phyloP scores from a whole-genome alignment of 2,888 invertebrate species.

The Meliscaeva auricollis region DNA sequence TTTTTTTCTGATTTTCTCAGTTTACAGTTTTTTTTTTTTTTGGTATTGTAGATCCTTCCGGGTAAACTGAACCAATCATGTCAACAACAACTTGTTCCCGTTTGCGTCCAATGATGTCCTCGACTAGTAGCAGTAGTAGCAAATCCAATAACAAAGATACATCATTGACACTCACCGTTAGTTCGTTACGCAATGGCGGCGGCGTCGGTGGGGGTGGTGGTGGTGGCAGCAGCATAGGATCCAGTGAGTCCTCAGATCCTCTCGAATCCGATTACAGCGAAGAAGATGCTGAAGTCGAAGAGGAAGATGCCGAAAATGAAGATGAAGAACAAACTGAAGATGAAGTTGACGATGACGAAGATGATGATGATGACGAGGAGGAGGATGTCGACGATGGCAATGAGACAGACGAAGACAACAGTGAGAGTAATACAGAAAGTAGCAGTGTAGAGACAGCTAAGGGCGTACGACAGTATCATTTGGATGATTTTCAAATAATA shows the following conservation, averaged over 20 bases:
- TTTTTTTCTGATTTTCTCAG: background rate
- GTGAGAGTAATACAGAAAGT: conserved; percentile 82
- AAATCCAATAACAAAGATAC: conserved; percentile 78
- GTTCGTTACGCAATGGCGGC: conserved; percentile 62
- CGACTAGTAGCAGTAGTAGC: conserved; percentile 62
- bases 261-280: conserved; percentile 83
- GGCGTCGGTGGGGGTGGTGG: conserved; percentile 69
- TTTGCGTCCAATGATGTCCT: conserved; percentile 78
- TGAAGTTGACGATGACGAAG: conserved; percentile 79
- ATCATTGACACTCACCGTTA: conserved; percentile 79
- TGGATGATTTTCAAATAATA: conserved; percentile 93
- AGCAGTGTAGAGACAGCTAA: conserved; percentile 82
- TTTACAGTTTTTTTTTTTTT: conserved; percentile 22
- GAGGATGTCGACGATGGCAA: conserved; percentile 81
- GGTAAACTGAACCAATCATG: conserved; percentile 78
- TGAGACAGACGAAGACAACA: conserved; percentile 80
- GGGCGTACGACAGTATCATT: conserved; percentile 86
- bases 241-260: conserved; percentile 83
- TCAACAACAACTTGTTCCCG: conserved; percentile 82
- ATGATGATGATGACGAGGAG: conserved; percentile 78
- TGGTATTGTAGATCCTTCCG: conserved; percentile 61
- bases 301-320: conserved; percentile 77
- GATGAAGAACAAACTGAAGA: conserved; percentile 78
- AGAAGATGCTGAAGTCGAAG: conserved; percentile 78
- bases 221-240: conserved; percentile 78